phyloP scores from a whole-genome alignment of 2,797 vertebrate genomes.

The Xenopus petersii region DNA sequence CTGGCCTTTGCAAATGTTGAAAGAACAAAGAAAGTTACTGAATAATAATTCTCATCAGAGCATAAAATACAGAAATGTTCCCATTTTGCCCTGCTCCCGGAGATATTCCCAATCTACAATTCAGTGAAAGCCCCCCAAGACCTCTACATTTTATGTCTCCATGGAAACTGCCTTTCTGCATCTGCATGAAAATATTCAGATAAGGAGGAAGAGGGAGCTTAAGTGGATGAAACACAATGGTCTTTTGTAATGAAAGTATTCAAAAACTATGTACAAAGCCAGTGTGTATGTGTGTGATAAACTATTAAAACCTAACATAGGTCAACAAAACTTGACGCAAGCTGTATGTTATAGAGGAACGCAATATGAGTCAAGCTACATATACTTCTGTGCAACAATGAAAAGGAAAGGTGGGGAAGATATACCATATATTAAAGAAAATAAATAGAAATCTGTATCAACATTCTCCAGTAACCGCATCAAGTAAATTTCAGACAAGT shows the following conservation, averaged over 20 bases:
- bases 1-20: constrained; percentile 14
- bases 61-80: constrained; percentile 17
- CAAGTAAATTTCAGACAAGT: no score
- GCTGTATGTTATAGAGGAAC: no score
- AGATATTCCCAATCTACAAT: constrained; percentile 10
- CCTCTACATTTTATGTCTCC: constrained; percentile 20
- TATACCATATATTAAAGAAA: no score
- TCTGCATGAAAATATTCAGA: constrained; percentile 11
- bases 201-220: background rate
- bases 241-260: background rate
- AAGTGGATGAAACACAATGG: background rate
- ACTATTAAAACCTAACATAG: background rate
- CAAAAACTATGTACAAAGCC: no score
- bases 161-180: constrained; percentile 29
- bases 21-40: constrained; percentile 17
- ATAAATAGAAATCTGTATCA: no score
- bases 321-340: background rate
- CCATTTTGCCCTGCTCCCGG: constrained; percentile 3
- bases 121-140: constrained; percentile 1
- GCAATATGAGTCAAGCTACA: no score
- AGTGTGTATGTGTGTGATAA: background rate
- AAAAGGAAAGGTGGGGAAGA: no score
- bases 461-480: no score
- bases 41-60: constrained; percentile 8
- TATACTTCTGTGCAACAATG: no score